Base-by-base conservation (phyloP, 2,888 invertebrate species). In the Brenthis hecate region DNA sequence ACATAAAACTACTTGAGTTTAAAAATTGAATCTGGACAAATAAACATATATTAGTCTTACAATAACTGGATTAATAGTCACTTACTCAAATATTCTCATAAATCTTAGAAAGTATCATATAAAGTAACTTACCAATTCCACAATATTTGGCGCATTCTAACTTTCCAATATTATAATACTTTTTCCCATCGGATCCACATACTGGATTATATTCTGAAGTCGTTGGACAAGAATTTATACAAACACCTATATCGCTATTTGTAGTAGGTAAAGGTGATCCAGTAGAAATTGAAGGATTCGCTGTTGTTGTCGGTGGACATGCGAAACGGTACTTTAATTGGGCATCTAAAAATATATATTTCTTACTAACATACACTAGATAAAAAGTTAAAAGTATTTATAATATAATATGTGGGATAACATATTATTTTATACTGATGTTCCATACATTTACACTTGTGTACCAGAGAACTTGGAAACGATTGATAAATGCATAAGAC, bases 51-150 rank as follows among this genome's bases (percentile, higher is more conserved):
- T 28, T 28, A 28, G 4, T 28, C 3, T 4, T 28, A 3, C 28
- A 4, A 4, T 28, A 23, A 28, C 28, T 28, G 28, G 28, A 28
- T 5, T 28, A 28, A 28, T 28, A 28, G 28, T 3, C 5, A 28
- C 28, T 28, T 28, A 0, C 28, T 28, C 28, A 28, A 28, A 28
- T 28, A 28, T 28, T 28, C 3, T 4, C 28, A 28, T 28, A 28
- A 28, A 28, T 28, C 28, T 28, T 11, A 43, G 11, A 43, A 43
- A 43, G 6, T 19, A 53, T 19, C 56, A 57, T 53, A 19, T 11
- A 48, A 23, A 36, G 13, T 11, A 56, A 67, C 78, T 77, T 71
- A 80, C 80, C 74, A 58, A 76, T 66, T 61, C 81, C 81, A 73
- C 81, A 81, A 58, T 60, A 19, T 63, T 70, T 70, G 8, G 76